Percentiles rank a stretch among this genome's conserved stretches.
phyloP scores from a whole-genome alignment of 2,888 invertebrate species.

The Sycophila texana region DNA sequence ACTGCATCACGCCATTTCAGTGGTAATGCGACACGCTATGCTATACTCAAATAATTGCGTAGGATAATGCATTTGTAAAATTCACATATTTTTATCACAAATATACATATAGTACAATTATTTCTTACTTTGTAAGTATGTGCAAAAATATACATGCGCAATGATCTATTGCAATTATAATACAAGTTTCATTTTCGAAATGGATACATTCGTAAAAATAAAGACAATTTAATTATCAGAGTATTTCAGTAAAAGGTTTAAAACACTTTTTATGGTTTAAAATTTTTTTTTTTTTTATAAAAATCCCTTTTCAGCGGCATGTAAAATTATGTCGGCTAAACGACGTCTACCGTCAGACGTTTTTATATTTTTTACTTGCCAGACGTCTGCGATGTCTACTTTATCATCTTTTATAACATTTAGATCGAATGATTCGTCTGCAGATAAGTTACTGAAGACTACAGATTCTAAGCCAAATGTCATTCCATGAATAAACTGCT shows the following conservation, averaged over 20 bases:
- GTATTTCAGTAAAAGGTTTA: background rate
- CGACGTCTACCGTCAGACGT: conserved; percentile 79
- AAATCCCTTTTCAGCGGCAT: conserved; percentile 80
- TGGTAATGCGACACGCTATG: too few species aligned
- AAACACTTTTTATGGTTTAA: background rate
- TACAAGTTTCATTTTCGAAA: too few species aligned
- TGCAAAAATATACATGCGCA: too few species aligned
- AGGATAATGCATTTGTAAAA: too few species aligned
- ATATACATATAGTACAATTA: too few species aligned
- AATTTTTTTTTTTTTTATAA: conserved; percentile 23
- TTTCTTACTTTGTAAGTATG: too few species aligned
- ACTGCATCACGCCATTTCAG: too few species aligned
- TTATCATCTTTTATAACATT: conserved; percentile 78
- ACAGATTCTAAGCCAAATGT: conserved; percentile 80
- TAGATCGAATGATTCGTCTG: conserved; percentile 79
- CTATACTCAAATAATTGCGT: too few species aligned
- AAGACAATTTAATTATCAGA: too few species aligned
- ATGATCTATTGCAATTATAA: too few species aligned
- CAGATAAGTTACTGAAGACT: conserved; percentile 78
- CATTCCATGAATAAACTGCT: conserved; percentile 79
- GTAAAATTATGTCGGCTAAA: conserved; percentile 81
- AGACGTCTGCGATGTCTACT: conserved; percentile 80
- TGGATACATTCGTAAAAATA: too few species aligned
- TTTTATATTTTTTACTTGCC: conserved; percentile 80
- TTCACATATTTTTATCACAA: too few species aligned